Evolutionary conservation across 2,888 invertebrate genomes (phyloP), one percentile per base, ranked within the genome.

Genomic region (Gisinianus flammeolus): DNA sequence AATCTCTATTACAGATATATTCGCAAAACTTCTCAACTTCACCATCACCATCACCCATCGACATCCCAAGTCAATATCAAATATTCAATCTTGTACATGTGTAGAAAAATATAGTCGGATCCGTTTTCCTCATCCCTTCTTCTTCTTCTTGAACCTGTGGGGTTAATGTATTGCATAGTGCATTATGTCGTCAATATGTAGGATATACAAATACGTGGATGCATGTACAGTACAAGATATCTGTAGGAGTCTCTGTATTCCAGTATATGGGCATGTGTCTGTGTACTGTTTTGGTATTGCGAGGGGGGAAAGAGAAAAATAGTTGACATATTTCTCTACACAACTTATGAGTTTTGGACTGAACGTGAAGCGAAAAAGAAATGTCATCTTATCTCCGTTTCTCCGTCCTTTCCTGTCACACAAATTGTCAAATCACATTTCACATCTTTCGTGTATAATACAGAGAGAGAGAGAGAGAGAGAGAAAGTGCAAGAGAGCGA

Each of bases 351-450:
- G 70, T 70, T 70, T 69, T 69, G 31, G 68, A 35, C 6, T 33
- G 31, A 69, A 71, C 26, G 44, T 66, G 66, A 31, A 30, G 30
- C 24, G 3, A 66, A 30, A n/a, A 19, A 70, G 30, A 70, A 70
- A 71, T 71, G 28, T 56, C 71, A 70, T 70, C 70, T 72, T 31
- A 56, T 58, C 72, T 58, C 72, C 33, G 2, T 73, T 62, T 24
- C 62, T n/a, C 58, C 24, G 2, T 26, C 22, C 64, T 35, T 12
- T 33, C 58, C 58, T 64, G 35, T 33, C 73, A 73, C 58, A 72
- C 72, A 73, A 58, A 62, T 62, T 70, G 31, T 62, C 73, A 62
- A 73, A 73, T 73, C 72, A 58, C 62, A 62, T 62, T 72, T 72
- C 73, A 35, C 24, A 73, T 73, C 71, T 54, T 19, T 22, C 31